Percentiles rank a stretch among this genome's conserved stretches.
Evolutionary conservation across 2,113 vertebrate genomes (phyloP).

Genomic region (Pavo muticus): DNA sequence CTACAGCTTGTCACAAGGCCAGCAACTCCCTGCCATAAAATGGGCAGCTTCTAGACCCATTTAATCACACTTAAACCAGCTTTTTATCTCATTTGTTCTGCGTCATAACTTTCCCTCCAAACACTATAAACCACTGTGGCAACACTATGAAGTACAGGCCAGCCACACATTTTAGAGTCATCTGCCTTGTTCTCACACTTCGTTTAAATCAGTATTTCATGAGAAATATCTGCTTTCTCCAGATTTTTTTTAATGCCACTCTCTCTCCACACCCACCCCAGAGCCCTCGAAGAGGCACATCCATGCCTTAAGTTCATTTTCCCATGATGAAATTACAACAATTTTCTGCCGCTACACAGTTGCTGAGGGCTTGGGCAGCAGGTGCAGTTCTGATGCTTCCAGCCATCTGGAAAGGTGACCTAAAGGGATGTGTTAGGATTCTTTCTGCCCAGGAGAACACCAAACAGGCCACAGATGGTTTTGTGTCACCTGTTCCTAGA

Average conservation of each 20-base stretch:
- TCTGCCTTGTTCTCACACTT: conserved; percentile 18
- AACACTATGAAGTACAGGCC: neutral
- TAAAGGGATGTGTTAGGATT: neutral
- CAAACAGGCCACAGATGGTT: neutral
- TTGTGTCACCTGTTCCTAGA: neutral
- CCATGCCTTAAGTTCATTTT: neutral
- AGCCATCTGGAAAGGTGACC: neutral
- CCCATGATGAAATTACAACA: neutral
- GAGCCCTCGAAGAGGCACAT: neutral
- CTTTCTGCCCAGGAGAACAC: neutral
- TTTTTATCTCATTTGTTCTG: conserved; percentile 69
- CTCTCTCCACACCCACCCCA: neutral
- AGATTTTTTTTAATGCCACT: neutral
- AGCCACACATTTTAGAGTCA: conserved; percentile 11
- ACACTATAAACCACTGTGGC: conserved; percentile 38
- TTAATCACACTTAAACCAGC: conserved; percentile 49
- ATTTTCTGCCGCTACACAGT: neutral
- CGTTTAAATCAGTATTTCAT: neutral
- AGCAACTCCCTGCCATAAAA: conserved; percentile 42
- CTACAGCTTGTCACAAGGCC: conserved; percentile 12
- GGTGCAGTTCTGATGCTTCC: neutral
- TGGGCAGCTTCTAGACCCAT: conserved; percentile 44
- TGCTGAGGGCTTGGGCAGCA: neutral
- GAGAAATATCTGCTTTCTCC: neutral
- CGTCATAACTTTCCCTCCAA: conserved; percentile 48